Evolutionary conservation across 2,797 vertebrate genomes (phyloP).

Genomic region (Muraenolepis orangiensis): DNA sequence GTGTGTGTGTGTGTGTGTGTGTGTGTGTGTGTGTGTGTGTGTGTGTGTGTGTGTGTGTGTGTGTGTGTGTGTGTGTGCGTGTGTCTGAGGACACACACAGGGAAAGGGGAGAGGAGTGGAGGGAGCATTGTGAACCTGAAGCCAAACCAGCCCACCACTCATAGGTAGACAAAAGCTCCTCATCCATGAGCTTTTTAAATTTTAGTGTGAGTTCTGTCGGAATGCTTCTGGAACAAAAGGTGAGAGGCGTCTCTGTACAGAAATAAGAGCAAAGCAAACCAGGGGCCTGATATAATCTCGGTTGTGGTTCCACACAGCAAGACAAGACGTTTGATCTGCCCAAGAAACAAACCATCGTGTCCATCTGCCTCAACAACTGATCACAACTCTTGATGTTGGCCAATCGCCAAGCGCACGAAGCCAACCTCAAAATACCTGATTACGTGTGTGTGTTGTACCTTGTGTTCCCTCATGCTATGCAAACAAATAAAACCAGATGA

Average conservation of each 20-base stretch:
- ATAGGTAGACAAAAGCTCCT: background rate
- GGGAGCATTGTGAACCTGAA: background rate
- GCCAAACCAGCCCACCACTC: background rate
- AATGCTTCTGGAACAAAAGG: background rate
- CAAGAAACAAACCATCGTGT: constrained; percentile 67
- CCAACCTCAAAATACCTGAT: constrained; percentile 44
- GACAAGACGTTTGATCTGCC: constrained; percentile 66
- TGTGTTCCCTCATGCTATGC: background rate
- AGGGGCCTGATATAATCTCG: constrained; percentile 64
- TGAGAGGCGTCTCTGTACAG: constrained; percentile 40
- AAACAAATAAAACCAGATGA: background rate
- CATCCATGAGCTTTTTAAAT: background rate
- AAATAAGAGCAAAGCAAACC: constrained; percentile 63
- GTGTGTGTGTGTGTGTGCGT: too few relatives aligned
- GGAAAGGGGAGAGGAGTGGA: background rate
- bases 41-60: too few relatives aligned
- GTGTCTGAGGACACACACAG: background rate
- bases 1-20: too few relatives aligned
- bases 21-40: too few relatives aligned
- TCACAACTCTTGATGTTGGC: constrained; percentile 53
- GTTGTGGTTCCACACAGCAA: constrained; percentile 62
- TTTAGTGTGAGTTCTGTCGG: background rate
- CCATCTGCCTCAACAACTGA: constrained; percentile 60
- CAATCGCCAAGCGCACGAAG: constrained; percentile 51
- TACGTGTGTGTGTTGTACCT: background rate